Evolutionary conservation across 2,113 vertebrate species (phyloP).

Genomic region (Pyrgilauda ruficollis): DNA sequence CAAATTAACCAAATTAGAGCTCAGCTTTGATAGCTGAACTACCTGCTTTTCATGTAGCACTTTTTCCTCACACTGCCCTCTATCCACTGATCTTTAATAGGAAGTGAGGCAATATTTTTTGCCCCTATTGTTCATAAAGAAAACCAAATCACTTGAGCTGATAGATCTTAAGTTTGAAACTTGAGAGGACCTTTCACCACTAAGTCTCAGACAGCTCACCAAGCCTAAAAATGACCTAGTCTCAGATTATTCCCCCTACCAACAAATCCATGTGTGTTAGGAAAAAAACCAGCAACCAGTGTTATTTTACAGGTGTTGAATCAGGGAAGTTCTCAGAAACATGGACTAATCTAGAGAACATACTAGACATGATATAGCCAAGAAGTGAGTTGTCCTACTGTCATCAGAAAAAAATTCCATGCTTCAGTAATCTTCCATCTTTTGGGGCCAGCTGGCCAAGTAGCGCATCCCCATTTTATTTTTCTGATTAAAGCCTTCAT

Average conservation of each 20-base stretch:
- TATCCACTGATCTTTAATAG: neutral
- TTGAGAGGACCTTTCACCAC: neutral
- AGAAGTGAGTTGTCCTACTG: neutral
- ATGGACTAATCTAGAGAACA: neutral
- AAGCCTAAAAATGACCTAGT: neutral
- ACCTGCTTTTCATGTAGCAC: neutral
- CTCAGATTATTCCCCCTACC: neutral
- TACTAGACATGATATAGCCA: neutral
- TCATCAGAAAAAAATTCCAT: neutral
- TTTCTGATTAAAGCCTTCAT: neutral
- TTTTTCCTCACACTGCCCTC: neutral
- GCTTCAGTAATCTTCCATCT: neutral
- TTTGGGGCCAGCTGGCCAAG: neutral
- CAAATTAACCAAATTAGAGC: neutral
- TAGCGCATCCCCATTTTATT: neutral
- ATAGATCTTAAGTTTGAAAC: neutral
- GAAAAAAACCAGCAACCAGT: neutral
- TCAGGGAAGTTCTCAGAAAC: neutral
- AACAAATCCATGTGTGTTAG: neutral
- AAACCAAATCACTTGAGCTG: neutral
- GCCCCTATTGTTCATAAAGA: neutral
- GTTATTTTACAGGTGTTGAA: neutral
- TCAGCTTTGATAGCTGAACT: neutral
- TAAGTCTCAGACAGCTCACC: neutral
- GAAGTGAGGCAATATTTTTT: neutral